phyloP scores from a whole-genome alignment of 2,113 vertebrate genomes.

The Sterna hirundo region DNA sequence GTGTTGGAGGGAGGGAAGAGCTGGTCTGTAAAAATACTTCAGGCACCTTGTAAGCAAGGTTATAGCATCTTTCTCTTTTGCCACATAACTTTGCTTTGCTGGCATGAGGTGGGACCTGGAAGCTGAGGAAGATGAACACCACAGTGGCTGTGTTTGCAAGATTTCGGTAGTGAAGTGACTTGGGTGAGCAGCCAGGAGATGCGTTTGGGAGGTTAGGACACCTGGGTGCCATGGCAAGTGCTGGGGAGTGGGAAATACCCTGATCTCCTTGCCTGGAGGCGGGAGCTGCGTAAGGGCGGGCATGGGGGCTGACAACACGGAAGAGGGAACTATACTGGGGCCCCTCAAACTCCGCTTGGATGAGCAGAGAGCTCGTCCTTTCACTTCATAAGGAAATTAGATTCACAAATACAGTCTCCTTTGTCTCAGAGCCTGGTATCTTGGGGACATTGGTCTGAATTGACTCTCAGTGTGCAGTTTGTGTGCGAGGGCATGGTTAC shows the following conservation, averaged over 20 bases:
- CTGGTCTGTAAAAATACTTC: neutral
- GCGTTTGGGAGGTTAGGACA: neutral
- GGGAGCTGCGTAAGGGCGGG: neutral
- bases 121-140: neutral
- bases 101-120: neutral
- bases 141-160: neutral
- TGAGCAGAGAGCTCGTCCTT: neutral
- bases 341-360: neutral
- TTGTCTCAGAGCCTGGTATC: neutral
- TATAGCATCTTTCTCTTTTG: neutral
- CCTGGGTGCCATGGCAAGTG: neutral
- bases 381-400: neutral
- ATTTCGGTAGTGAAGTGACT: neutral
- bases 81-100: neutral
- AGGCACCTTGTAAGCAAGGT: neutral
- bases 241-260: neutral
- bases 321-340: neutral
- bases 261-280: neutral
- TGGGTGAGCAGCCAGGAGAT: neutral
- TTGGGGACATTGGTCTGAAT: neutral
- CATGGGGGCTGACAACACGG: neutral
- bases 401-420: neutral
- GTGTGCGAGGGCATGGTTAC: neutral
- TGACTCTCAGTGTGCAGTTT: neutral
- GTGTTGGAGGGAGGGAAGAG: neutral